Conservation (phyloP, 2,888 invertebrate species). For the Blomia tropicalis region DNA sequence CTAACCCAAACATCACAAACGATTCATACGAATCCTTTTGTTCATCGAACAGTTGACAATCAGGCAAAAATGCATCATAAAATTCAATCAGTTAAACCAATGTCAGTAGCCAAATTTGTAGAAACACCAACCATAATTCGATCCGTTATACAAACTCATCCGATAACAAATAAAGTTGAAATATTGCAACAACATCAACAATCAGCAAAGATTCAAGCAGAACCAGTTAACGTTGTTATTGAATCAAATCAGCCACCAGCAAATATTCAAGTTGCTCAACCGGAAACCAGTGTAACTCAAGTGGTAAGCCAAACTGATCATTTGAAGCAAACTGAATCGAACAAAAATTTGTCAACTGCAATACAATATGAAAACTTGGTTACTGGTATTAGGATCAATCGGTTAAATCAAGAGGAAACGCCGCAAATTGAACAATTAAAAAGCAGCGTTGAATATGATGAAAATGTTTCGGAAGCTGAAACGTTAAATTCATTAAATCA, state of each 20-base stretch:
- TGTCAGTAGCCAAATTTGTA: neutral
- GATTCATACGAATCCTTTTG: neutral
- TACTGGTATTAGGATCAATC: too few species aligned
- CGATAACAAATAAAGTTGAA: neutral
- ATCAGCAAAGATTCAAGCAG: neutral
- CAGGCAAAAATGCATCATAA: neutral
- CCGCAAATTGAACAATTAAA: too few species aligned
- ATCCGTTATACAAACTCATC: neutral
- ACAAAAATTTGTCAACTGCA: neutral
- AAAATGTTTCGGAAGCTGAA: too few species aligned
- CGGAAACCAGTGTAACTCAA: neutral
- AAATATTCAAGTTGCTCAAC: neutral
- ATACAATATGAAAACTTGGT: neutral
- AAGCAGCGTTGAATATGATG: too few species aligned
- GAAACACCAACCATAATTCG: neutral
- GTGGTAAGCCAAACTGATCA: neutral
- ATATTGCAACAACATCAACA: neutral
- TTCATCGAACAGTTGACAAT: neutral
- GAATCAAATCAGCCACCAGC: neutral
- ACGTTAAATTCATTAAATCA: too few species aligned
- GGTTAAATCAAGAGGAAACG: too few species aligned
- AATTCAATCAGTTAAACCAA: neutral
- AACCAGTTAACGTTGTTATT: neutral
- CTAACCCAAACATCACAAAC: neutral
- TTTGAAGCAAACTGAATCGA: neutral